These are phyloP conservation scores for Acipenser transmontanus DNA, from an alignment of 2,797 vertebrate genomes.

Conservation along the genomic window DNA sequence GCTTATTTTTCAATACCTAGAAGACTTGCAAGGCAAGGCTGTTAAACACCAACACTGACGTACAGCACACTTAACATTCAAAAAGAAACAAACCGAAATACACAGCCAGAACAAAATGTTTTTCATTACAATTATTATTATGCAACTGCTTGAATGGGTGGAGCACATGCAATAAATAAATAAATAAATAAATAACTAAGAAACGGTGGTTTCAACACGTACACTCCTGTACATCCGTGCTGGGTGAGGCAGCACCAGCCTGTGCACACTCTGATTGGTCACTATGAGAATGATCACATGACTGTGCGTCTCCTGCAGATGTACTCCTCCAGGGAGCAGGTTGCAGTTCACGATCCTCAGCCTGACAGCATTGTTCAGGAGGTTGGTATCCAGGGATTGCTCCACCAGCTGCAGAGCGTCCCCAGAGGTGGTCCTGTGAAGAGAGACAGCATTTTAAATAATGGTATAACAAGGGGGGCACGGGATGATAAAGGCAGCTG, in stretches of 20 bases:
- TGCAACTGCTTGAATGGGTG: no score
- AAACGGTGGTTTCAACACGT: slow-evolving; percentile 44
- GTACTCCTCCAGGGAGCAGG: slow-evolving; percentile 74
- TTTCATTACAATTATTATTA: no score
- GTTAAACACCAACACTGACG: no score
- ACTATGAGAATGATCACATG: slow-evolving; percentile 73
- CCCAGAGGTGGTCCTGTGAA: slow-evolving; percentile 70
- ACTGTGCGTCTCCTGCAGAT: slow-evolving; percentile 75
- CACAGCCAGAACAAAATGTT: no score
- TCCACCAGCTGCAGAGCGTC: slow-evolving; percentile 80
- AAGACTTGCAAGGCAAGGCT: no score
- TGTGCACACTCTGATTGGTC: slow-evolving; percentile 81
- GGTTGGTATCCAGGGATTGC: slow-evolving; percentile 78
- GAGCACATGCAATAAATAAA: no score
- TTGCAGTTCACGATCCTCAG: slow-evolving; percentile 71
- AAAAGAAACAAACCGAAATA: no score
- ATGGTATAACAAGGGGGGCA: no score
- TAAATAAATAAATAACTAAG: no score
- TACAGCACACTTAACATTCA: no score
- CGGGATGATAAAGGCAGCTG: no score
- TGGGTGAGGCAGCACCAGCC: slow-evolving; percentile 81
- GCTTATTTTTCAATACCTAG: no score
- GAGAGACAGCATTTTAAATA: not conserved
- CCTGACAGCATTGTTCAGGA: slow-evolving; percentile 75
- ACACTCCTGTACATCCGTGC: slow-evolving; percentile 81